These are phyloP conservation scores for Gastrophryne carolinensis DNA, from an alignment of 2,797 vertebrate genomes.

Conservation along the genomic window DNA sequence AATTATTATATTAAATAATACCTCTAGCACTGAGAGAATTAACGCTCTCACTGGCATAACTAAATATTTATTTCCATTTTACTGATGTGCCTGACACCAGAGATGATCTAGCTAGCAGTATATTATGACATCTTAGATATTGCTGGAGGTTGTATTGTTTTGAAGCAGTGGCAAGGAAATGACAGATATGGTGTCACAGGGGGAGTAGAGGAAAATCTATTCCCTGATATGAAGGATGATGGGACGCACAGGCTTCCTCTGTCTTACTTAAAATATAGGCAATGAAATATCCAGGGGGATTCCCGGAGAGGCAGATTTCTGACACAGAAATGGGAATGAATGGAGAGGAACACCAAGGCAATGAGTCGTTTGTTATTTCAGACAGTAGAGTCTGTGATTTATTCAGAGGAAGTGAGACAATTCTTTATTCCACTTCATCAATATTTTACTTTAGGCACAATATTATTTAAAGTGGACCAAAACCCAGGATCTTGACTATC, in stretches of 20 bases:
- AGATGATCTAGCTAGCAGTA: too few species aligned
- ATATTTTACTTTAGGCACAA: too few species aligned
- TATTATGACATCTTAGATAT: too few species aligned
- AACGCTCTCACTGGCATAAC: too few species aligned
- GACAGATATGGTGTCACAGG: slow-evolving; percentile 32
- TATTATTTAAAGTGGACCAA: too few species aligned
- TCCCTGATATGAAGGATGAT: neutral
- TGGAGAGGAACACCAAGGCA: slow-evolving; percentile 1
- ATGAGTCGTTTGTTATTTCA: slow-evolving; percentile 33
- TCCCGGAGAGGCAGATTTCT: neutral
- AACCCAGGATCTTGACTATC: too few species aligned
- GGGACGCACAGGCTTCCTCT: slow-evolving; percentile 7
- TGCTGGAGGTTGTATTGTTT: neutral
- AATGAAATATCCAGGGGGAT: slow-evolving; percentile 20
- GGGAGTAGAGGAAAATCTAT: slow-evolving; percentile 7
- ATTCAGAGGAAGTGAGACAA: neutral
- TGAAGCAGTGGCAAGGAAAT: neutral
- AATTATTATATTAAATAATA: too few species aligned
- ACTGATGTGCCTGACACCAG: too few species aligned
- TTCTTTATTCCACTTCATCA: neutral
- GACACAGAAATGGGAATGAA: slow-evolving; percentile 37
- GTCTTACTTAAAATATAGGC: slow-evolving; percentile 44
- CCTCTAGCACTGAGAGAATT: too few species aligned
- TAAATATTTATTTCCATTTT: too few species aligned
- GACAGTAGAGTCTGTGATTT: neutral